Evolutionary conservation across 2,113 vertebrate genomes (phyloP), one percentile per base, ranked within the genome.

Genomic region (Rhabdomys dilectus): DNA sequence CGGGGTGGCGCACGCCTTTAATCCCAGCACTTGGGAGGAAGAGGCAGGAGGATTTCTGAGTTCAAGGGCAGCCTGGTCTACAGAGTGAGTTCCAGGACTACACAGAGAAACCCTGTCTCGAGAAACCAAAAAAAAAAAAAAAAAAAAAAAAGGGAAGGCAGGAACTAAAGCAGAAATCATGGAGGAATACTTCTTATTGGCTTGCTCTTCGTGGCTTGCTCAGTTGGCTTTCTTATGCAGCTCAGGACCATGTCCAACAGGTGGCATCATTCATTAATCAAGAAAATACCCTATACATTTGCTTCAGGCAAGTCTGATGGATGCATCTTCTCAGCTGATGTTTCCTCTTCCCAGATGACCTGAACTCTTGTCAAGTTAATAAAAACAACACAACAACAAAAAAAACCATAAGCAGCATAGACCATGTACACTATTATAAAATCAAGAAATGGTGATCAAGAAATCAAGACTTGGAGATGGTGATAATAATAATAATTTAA

Each of bases 191-290:
- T 56, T 11, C 34, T 51, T 56, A 56, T 12, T 36, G 51, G 19
- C 19, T 81, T 80, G 7, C 8, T 80, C 31, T 56, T 51, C 77
- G 12, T 1, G 77, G 51, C 51, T 80, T 58, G 34, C 53, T 58
- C 53, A 36, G 51, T 81, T 81, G 53, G 78, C 34, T 58, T 81
- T 81, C 51, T 56, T 13, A n/a, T n/a, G 12, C 78, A 58, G 7
- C 53, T 7, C 34, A 58, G 78, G 51, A 58, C 78, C 21, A n/a
- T n/a, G 78, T 21, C 19, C 53, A 24, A 15, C 19, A 53, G 36
- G 34, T 24, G 36, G 1, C 17, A n/a, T n/a, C 78, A 13, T 1
- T 22, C 36, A n/a, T 12, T 1, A 24, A n/a, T n/a, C 10, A 15
- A 58, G 53, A 81, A 81, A n/a, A 24, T n/a, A 17, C 5, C 21